Percentiles rank a stretch among this genome's conserved stretches.
Conservation (phyloP, 2,797 vertebrate genomes). For the Pseudotriccus pelzelni region DNA sequence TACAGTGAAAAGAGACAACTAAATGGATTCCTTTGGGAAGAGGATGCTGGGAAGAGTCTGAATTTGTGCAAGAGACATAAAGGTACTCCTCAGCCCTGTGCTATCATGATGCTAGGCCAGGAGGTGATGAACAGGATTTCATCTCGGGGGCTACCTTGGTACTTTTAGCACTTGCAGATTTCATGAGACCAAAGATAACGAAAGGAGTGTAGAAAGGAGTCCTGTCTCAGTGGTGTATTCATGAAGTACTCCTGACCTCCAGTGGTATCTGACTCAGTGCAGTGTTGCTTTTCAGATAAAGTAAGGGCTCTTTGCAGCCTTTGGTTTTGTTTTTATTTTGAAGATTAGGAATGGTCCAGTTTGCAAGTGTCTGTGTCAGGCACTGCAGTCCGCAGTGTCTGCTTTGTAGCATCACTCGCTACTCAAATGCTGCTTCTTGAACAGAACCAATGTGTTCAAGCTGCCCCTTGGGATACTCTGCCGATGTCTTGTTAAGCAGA, state of each 20-base stretch:
- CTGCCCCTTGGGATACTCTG: background rate
- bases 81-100: background rate
- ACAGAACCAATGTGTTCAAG: background rate
- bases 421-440: background rate
- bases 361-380: background rate
- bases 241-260: slow-evolving; percentile 48
- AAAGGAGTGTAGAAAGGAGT: background rate
- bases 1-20: background rate
- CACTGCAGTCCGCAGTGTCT: background rate
- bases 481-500: slow-evolving; percentile 4
- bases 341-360: background rate
- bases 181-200: background rate
- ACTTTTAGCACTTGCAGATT: background rate
- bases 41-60: background rate
- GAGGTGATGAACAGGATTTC: background rate
- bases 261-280: background rate
- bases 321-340: background rate
- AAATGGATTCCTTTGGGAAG: background rate
- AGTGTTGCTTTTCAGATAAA: background rate
- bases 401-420: background rate
- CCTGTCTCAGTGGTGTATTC: background rate
- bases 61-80: background rate
- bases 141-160: background rate
- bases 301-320: background rate
- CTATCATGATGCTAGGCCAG: rapidly evolving